Percentiles rank a stretch among this genome's conserved stretches.
Conservation (phyloP, 2,888 invertebrate species). For the Agriotes lineatus region DNA sequence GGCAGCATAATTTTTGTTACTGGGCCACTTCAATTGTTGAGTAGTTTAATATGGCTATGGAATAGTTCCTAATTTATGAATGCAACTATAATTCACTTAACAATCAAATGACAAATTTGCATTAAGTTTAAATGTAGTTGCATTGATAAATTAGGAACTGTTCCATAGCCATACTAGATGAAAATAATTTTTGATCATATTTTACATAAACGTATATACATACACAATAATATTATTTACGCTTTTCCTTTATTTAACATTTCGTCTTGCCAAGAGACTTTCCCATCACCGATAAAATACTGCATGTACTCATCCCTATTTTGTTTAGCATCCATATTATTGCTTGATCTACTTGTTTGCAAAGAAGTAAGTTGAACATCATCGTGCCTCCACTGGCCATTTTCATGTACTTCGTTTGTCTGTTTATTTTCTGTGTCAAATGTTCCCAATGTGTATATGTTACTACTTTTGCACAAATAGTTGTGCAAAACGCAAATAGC, state of each 20-base stretch:
- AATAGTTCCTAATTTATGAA: too few species aligned
- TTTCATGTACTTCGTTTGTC: background rate
- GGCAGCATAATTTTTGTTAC: too few species aligned
- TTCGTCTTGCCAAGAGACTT: background rate
- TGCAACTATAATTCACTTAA: too few species aligned
- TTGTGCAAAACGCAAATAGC: conserved; percentile 7
- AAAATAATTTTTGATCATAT: too few species aligned
- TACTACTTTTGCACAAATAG: background rate
- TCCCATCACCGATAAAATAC: background rate
- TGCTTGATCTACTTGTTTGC: background rate
- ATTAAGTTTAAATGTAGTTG: too few species aligned
- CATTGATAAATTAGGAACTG: too few species aligned
- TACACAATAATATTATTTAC: background rate
- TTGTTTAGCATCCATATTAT: background rate
- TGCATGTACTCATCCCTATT: background rate
- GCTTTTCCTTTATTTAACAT: background rate
- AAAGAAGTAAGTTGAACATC: background rate
- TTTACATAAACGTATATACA: too few species aligned
- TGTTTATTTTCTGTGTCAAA: background rate
- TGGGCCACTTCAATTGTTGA: too few species aligned
- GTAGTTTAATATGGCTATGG: too few species aligned
- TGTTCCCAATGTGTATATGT: background rate
- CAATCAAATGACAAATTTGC: too few species aligned
- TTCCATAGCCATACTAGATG: too few species aligned
- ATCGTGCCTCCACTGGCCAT: background rate